Evolutionary conservation across 2,888 invertebrate genomes (phyloP), one percentile per base, ranked within the genome.

Genomic region (Fragum fragum): DNA sequence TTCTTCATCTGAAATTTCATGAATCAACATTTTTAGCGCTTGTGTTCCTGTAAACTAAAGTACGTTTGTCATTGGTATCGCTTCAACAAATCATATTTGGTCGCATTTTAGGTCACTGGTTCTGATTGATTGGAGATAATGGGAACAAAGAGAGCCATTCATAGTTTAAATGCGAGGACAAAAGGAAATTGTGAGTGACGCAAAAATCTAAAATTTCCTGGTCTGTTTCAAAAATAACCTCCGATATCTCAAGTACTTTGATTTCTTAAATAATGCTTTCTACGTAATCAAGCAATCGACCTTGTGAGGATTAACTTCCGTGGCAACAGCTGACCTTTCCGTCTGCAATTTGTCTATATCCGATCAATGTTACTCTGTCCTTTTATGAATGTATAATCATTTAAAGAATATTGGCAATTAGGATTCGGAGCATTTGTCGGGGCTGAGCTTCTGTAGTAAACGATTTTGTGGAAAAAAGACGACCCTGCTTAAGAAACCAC

Each of bases 211-310:
- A 47, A 47, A 3, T 47, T 47, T 47, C 47, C 47, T 47, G 47
- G 47, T 47, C 47, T 47, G 47, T 47, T n/a, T 18, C n/a, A 47
- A 47, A 47, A 47, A 47, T 47, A 47, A 47, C 47, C 47, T 36
- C 47, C 47, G 47, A 47, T 47, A 47, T 9, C 47, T 47, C 18
- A 47, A 47, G 47, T 47, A 47, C 47, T 47, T 47, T 47, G 47
- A 47, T 47, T 47, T 47, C 47, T 47, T 47, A 47, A 47, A 47
- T 47, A 47, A 47, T 47, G n/a, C 47, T n/a, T 18, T 47, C 47
- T 47, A 47, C 47, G 47, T 47, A 47, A 47, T 47, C 14, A 47
- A 47, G 7, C 47, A 36, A 36, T 36, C 32, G 32, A 36, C 32
- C 32, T 36, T 36, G 32, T 36, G 18, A 47, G n/a, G 47, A 47